These are phyloP conservation scores for Noctua janthe DNA, from an alignment of 2,888 invertebrate genomes.

Conservation along the genomic window DNA sequence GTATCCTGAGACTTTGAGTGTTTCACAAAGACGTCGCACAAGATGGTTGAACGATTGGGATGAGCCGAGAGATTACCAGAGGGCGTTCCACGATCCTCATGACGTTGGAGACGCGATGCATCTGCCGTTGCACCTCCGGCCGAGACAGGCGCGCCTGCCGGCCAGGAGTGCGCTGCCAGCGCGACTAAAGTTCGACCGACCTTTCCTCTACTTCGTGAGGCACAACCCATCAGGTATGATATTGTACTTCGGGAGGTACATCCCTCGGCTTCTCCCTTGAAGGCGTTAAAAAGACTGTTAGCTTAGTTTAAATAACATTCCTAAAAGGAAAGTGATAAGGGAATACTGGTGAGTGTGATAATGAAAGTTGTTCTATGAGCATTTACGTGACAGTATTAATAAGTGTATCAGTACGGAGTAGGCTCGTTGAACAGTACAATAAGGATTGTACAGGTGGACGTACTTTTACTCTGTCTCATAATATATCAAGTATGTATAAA, in stretches of 20 bases:
- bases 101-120: conserved; percentile 88
- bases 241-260: conserved; percentile 96
- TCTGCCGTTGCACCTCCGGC: conserved; percentile 92
- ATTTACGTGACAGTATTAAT: conserved; percentile 90
- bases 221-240: conserved; percentile 98
- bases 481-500: conserved; percentile 80
- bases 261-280: conserved; percentile 95
- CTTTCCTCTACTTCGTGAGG: conserved; percentile 96
- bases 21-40: conserved; percentile 79
- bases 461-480: conserved; percentile 74
- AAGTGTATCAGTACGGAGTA: conserved; percentile 81
- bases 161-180: conserved; percentile 92
- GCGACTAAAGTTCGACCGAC: conserved; percentile 95
- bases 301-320: conserved; percentile 86
- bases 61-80: conserved; percentile 92
- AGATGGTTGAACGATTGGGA: conserved; percentile 88
- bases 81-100: conserved; percentile 93
- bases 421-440: conserved; percentile 68
- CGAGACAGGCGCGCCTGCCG: conserved; percentile 93
- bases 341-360: conserved; percentile 86
- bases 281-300: conserved; percentile 86
- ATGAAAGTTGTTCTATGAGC: conserved; percentile 82
- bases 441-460: conserved; percentile 69
- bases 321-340: conserved; percentile 88
- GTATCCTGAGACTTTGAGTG: conserved; percentile 93